Evolutionary conservation across 53 echinoderm and acorn worm genomes (phyloP), one percentile per base, ranked within the genome.

Genomic region (Paracentrotus lividus): DNA sequence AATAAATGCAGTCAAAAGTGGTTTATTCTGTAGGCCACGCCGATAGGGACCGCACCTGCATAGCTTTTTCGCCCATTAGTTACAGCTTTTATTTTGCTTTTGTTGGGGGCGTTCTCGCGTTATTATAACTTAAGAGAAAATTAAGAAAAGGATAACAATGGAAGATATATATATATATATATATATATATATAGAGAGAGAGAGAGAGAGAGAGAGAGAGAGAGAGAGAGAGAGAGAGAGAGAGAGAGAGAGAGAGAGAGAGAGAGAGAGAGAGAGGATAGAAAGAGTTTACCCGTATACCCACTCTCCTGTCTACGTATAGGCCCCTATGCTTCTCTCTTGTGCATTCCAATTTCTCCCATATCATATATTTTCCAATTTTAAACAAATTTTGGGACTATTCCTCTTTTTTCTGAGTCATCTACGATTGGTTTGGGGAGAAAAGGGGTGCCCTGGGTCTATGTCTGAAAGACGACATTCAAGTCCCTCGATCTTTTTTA

Each of bases 401-500:
- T 40, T 20, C 16, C 5, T 38, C 40, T 72, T 40, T 40, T 5
- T 21, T 72, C 72, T 81, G 44, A 81, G 81, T 81, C 81, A 81
- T 81, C 12, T 49, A 12, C 81, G 26, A 47, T 81, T 1, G 10
- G 44, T 49, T 49, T 2, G n/a, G 49, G 81, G 78, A n/a, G n/a
- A 10, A 42, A 81, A 81, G 26, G 49, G 81, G 26, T 47, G 81
- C 81, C 81, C 47, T 47, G 47, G 47, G 5, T 45, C 18, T 12
- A 45, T n/a, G 81, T 81, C 81, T 81, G 72, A 44, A 26, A 47
- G 47, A 81, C 44, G 26, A 47, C n/a, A 47, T 81, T 81, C 33
- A 26, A 7, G 47, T 81, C 81, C 81, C n/a, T 27, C 44, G 47
- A 81, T 45, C 26, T 8, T 47, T 81, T 49, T 3, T 45, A 81